Evolutionary conservation across 2,888 invertebrate species (phyloP).

Genomic region (Drosophila aldrichi): DNA sequence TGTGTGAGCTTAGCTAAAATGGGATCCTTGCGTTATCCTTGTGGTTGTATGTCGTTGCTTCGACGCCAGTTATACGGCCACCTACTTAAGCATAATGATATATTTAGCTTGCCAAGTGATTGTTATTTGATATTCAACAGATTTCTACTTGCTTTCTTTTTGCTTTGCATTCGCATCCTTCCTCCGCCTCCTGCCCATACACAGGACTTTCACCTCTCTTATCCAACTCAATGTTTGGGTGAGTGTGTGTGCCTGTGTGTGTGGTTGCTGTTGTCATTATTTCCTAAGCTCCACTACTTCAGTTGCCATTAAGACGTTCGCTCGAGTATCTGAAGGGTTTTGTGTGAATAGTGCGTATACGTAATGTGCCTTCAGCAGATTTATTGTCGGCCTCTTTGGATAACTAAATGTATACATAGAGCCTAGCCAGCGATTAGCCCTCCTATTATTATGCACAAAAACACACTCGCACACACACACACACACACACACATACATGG

Average conservation of each 20-base stretch:
- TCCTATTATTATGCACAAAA: neutral
- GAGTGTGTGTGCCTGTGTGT: conserved; percentile 38
- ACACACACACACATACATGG: neutral
- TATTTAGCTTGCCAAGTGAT: conserved; percentile 80
- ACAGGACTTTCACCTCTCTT: conserved; percentile 7
- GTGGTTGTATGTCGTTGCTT: conserved; percentile 31
- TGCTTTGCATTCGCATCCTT: conserved; percentile 15
- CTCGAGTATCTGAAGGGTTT: conserved; percentile 26
- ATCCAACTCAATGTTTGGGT: conserved; percentile 50
- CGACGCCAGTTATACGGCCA: conserved; percentile 48
- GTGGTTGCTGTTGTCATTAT: conserved; percentile 54
- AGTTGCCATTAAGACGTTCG: conserved; percentile 43
- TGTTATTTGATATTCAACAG: conserved; percentile 83
- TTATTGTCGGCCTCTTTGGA: conserved; percentile 24
- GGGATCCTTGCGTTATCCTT: conserved; percentile 53
- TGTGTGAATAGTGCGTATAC: conserved; percentile 59
- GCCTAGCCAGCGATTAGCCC: conserved; percentile 1
- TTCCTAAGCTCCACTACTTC: conserved; percentile 55
- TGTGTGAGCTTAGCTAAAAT: conserved; percentile 57
- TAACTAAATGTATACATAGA: neutral
- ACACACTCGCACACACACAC: neutral
- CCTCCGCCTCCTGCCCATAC: neutral
- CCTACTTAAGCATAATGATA: conserved; percentile 79
- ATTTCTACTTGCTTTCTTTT: conserved; percentile 57
- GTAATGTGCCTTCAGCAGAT: conserved; percentile 43